Percentiles rank a stretch among this genome's conserved stretches.
Conservation (phyloP, 37 sponge, comb jelly and placozoan genomes). For the Beroe ovata region DNA sequence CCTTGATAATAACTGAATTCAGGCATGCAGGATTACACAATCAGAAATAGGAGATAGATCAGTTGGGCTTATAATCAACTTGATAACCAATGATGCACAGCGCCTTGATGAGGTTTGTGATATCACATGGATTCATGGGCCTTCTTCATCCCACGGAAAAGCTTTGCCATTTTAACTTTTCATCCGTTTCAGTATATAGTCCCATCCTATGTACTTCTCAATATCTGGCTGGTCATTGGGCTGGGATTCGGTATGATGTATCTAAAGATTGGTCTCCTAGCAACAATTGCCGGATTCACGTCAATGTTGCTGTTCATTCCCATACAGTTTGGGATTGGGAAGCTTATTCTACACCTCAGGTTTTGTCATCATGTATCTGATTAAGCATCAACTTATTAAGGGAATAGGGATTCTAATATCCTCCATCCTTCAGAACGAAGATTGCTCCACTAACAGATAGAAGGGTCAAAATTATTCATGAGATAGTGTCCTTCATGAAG, state of each 20-base stretch:
- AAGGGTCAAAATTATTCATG: slow-evolving; percentile 1
- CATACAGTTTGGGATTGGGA: slow-evolving; percentile 19
- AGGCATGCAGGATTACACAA: slow-evolving; percentile 57
- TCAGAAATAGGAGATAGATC: slow-evolving; percentile 21
- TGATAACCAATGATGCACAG: slow-evolving; percentile 42
- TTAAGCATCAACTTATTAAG: no score
- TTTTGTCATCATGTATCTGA: no score
- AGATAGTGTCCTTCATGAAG: slow-evolving; percentile 30
- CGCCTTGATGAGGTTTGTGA: slow-evolving; percentile 58
- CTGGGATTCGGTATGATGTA: slow-evolving; percentile 2
- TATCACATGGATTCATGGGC: no score
- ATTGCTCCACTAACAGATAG: slow-evolving; percentile 26
- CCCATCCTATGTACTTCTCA: slow-evolving; percentile 24
- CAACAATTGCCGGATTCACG: slow-evolving; percentile 2
- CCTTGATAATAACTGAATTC: no score
- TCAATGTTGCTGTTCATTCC: slow-evolving; percentile 3
- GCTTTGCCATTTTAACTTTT: background rate
- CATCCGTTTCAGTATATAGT: slow-evolving; percentile 20
- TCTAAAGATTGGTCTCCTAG: background rate
- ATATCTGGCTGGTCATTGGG: background rate
- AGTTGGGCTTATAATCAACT: slow-evolving; percentile 14
- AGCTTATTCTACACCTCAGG: background rate
- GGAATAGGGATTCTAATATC: no score
- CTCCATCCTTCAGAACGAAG: background rate
- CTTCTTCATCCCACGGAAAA: background rate